A percentile compares a stretch with the other conserved stretches of the same genome.
Evolutionary conservation across 2,797 vertebrate genomes (phyloP).

Genomic region (Parotocinclus haroldoi): DNA sequence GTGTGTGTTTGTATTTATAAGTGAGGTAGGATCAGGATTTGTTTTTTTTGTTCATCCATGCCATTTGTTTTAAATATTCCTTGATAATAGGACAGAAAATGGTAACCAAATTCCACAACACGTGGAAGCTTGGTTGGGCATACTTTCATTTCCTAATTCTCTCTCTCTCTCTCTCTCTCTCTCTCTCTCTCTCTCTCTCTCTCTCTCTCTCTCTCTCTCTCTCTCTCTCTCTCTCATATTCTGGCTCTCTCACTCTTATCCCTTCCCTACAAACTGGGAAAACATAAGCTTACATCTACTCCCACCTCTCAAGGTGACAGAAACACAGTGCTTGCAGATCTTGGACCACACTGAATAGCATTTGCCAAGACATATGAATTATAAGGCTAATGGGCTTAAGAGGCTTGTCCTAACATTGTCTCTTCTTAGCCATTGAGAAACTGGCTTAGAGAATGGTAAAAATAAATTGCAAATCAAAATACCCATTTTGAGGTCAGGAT

Average conservation of each 20-base stretch:
- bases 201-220: background rate
- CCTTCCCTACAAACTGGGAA: constrained; percentile 23
- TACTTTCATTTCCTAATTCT: constrained; percentile 42
- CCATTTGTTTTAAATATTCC: constrained; percentile 53
- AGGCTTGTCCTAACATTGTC: constrained; percentile 70
- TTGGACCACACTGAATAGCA: constrained; percentile 57
- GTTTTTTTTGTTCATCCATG: constrained; percentile 13
- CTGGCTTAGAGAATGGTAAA: constrained; percentile 54
- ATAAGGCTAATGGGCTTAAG: constrained; percentile 74
- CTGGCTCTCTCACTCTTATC: too few relatives aligned
- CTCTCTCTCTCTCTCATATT: constrained; percentile 1
- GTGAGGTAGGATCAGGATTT: background rate
- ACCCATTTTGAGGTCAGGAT: constrained; percentile 60
- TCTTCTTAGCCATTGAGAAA: constrained; percentile 53
- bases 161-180: constrained; percentile 3
- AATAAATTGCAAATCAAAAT: constrained; percentile 55
- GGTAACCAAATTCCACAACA: constrained; percentile 65
- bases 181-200: constrained; percentile 4
- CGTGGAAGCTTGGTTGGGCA: constrained; percentile 60
- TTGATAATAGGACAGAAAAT: constrained; percentile 60
- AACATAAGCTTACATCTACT: constrained; percentile 34
- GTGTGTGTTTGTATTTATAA: constrained; percentile 13
- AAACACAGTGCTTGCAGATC: constrained; percentile 52
- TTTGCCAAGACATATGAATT: constrained; percentile 70
- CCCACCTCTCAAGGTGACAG: constrained; percentile 38